These are phyloP conservation scores for Speoplatyrhinus poulsoni DNA, from an alignment of 2,113 vertebrate species.

Conservation along the genomic window DNA sequence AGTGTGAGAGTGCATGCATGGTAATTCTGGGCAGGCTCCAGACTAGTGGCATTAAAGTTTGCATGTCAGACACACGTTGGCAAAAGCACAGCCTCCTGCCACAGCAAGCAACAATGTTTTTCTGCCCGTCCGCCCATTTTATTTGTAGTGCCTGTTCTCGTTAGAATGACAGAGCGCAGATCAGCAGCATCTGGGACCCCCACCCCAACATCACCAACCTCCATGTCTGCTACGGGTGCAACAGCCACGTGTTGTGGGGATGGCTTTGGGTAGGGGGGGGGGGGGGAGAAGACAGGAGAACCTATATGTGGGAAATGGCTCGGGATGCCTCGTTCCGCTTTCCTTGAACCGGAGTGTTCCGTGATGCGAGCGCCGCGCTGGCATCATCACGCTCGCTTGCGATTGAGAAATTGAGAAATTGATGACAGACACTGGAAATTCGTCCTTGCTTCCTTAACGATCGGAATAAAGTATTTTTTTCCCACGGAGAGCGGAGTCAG, in stretches of 20 bases:
- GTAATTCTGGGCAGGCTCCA: slow-evolving; percentile 29
- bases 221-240: slow-evolving; percentile 46
- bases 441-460: slow-evolving; percentile 5
- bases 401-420: slow-evolving; percentile 28
- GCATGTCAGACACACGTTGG: slow-evolving; percentile 43
- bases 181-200: slow-evolving; percentile 49
- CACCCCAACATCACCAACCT: slow-evolving; percentile 15
- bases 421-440: slow-evolving; percentile 46
- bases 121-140: slow-evolving; percentile 39
- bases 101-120: slow-evolving; percentile 13
- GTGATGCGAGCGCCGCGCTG: slow-evolving; percentile 30
- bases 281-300: slow-evolving; percentile 6
- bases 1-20: neutral
- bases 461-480: slow-evolving; percentile 4
- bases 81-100: slow-evolving; percentile 42
- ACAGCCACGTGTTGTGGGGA: slow-evolving; percentile 47
- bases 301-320: slow-evolving; percentile 28
- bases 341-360: slow-evolving; percentile 44
- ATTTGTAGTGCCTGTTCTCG: slow-evolving; percentile 63
- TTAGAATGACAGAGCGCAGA: slow-evolving; percentile 62
- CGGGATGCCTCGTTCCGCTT: slow-evolving; percentile 37
- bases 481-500: neutral
- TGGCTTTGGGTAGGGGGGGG: too few relatives aligned
- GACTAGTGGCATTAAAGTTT: slow-evolving; percentile 28
- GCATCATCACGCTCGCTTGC: slow-evolving; percentile 15